A percentile compares a stretch with the other conserved stretches of the same genome.
phyloP scores from a whole-genome alignment of 1,140 invertebrate genomes.

The Hirudo medicinalis region DNA sequence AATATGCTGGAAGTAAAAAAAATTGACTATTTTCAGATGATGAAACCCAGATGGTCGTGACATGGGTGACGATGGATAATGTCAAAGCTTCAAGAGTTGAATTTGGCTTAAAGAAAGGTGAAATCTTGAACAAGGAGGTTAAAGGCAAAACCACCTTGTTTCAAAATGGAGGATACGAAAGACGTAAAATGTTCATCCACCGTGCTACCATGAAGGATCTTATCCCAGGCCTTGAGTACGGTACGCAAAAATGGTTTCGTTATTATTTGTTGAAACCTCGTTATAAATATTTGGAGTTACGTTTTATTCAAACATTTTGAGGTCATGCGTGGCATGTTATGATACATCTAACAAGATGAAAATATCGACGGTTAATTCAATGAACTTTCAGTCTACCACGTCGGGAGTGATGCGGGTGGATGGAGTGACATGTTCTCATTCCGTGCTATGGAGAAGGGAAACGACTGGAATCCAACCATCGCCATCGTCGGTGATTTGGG shows the following conservation, averaged over 20 bases:
- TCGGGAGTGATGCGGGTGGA: constrained; percentile 55
- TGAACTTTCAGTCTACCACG: constrained; percentile 57
- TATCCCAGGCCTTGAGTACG: constrained; percentile 49
- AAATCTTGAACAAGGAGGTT: constrained; percentile 34
- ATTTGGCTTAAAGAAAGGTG: constrained; percentile 54
- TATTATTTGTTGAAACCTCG: no score
- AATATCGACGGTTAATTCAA: constrained; percentile 24
- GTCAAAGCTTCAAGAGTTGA: constrained; percentile 58
- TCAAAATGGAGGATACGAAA: constrained; percentile 58
- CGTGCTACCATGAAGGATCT: constrained; percentile 51
- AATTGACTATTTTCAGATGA: constrained; percentile 42
- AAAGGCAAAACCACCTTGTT: constrained; percentile 54
- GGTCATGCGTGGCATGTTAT: no score
- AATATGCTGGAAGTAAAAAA: no score
- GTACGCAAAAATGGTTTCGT: constrained; percentile 41
- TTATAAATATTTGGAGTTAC: no score
- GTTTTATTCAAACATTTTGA: no score
- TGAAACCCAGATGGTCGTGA: constrained; percentile 62
- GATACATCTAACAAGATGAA: constrained; percentile 24
- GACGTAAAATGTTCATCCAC: constrained; percentile 66
- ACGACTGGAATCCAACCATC: constrained; percentile 58
- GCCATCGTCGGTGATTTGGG: constrained; percentile 78
- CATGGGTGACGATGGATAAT: constrained; percentile 66
- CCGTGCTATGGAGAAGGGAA: constrained; percentile 49
- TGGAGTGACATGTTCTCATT: constrained; percentile 69